Evolutionary conservation across 1,140 invertebrate species (phyloP), one percentile per base, ranked within the genome.

Genomic region (Aphaenogaster rudis): DNA sequence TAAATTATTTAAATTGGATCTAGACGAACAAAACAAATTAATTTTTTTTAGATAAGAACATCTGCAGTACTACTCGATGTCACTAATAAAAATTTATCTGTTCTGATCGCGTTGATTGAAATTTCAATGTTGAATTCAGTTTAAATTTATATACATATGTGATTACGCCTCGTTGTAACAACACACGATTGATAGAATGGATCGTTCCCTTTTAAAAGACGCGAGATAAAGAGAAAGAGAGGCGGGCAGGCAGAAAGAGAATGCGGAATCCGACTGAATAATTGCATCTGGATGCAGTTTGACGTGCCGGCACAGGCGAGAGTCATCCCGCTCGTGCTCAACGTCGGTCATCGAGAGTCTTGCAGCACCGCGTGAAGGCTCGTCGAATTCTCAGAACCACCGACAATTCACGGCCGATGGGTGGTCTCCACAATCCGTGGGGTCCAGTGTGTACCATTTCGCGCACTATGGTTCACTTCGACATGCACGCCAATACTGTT

Each of bases 401-500:
- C 89, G 76, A 86, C 89, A 90, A 88, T 90, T 90, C 87, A 77
- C 59, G 59, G 36, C 42, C 90, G 77, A 90, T 90, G 90, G 89
- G 90, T 90, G 90, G 89, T 90, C 90, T 86, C 48, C 21, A 74
- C 85, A 48, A 69, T 86, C 72, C 84, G 84, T 86, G 82, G 67
- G 89, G 82, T 88, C 89, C 63, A 59, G 67, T 66, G 66, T 50
- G 71, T 36, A 66, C 81, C 84, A 81, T 48, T 77, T 76, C 63
- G 77, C 69, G 87, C 72, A 42, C 36, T 36, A 71, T 33, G 57
- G 17, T 42, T 64, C 63, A 33, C 21, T 50, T 48, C 48, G 63
- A 33, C 33, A 2, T 86, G 50, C 42, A 39, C 54, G 15, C 39
- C 36, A 21, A 36, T 50, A 17, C 33, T n/a, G 66, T 36, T 21